phyloP scores from a whole-genome alignment of 2,797 vertebrate species.

The Malacoraja senta region DNA sequence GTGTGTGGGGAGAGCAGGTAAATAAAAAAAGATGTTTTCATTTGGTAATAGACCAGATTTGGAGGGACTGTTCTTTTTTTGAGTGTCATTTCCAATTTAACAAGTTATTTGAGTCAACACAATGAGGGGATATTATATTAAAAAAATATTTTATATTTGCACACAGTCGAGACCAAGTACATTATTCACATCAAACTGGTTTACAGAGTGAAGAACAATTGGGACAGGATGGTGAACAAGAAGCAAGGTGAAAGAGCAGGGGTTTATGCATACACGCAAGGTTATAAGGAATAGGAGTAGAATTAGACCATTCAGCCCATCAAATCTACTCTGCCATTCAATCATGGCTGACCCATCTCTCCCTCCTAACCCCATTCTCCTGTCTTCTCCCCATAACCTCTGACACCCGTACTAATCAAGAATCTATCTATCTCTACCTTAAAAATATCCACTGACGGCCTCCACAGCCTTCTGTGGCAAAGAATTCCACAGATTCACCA shows the following conservation, averaged over 20 bases:
- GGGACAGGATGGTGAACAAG: neutral
- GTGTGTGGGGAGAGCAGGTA: slow-evolving; percentile 88
- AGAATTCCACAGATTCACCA: too few species aligned
- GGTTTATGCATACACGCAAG: neutral
- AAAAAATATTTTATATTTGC: neutral
- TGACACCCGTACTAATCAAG: too few species aligned
- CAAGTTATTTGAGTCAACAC: neutral
- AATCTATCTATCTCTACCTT: too few species aligned
- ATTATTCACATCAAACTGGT: neutral
- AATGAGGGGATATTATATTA: neutral
- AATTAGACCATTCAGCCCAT: neutral
- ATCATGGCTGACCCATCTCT: too few species aligned
- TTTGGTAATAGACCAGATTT: neutral
- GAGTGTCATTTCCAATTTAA: neutral
- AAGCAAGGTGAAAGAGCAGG: neutral
- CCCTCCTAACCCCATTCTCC: too few species aligned
- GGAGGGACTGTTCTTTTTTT: neutral
- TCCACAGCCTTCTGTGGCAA: too few species aligned
- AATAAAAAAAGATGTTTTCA: slow-evolving; percentile 44
- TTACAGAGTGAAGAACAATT: neutral
- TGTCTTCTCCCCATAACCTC: too few species aligned
- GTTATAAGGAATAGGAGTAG: neutral
- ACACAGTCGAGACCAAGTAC: neutral
- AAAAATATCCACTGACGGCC: too few species aligned
- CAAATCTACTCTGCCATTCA: too few species aligned